phyloP scores from a whole-genome alignment of 1,140 invertebrate species.

The Ips nitidus region DNA sequence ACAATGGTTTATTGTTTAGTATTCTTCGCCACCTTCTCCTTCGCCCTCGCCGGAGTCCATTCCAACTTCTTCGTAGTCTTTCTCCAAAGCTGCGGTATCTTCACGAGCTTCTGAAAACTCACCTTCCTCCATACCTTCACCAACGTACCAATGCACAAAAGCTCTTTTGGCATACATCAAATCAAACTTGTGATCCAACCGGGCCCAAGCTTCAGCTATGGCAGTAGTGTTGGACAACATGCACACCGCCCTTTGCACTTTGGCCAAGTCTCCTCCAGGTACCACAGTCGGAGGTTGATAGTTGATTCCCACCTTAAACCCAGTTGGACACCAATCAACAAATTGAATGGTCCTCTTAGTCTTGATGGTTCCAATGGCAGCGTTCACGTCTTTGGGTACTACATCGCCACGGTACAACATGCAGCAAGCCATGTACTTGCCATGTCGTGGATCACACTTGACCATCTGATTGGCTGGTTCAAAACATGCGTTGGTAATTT shows the following conservation, averaged over 20 bases:
- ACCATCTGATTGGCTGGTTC: not conserved
- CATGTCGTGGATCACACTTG: not conserved
- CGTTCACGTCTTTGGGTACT: not conserved
- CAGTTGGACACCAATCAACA: conserved; percentile 3
- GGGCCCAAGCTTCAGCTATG: not conserved
- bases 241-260: conserved; percentile 81
- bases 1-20: no score
- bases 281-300: conserved; percentile 18
- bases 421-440: conserved; percentile 1
- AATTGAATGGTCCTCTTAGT: not conserved
- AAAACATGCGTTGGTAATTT: not conserved
- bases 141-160: not conserved
- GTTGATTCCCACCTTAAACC: conserved; percentile 17
- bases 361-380: not conserved
- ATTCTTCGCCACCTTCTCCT: not conserved
- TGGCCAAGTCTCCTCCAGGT: conserved; percentile 70
- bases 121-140: not conserved
- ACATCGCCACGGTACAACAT: not conserved
- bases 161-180: not conserved
- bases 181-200: not conserved
- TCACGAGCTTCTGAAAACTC: not conserved
- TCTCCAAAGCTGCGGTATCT: not conserved
- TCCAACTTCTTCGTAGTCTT: not conserved
- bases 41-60: not conserved
- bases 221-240: conserved; percentile 77